These are phyloP conservation scores for Entomobrya multifasciata DNA, from an alignment of 2,888 invertebrate species.

Conservation along the genomic window DNA sequence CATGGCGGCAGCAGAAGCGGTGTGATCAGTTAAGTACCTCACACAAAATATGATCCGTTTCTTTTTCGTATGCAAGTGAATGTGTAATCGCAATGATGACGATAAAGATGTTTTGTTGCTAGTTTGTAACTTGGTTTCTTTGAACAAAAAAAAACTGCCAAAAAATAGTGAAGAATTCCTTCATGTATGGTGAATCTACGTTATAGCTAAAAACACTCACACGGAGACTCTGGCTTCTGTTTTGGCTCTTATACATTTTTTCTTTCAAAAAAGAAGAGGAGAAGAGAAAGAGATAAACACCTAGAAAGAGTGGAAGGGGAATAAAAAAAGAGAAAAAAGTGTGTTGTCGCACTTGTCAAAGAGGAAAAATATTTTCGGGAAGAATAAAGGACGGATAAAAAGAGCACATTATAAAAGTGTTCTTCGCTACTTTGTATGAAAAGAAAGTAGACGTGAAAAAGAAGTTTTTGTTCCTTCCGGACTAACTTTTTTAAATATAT, in stretches of 20 bases:
- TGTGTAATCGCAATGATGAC: neutral
- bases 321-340: conserved; percentile 15
- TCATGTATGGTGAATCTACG: too few species aligned
- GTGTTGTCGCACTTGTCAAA: conserved; percentile 23
- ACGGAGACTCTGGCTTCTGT: neutral
- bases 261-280: neutral
- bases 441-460: conserved; percentile 52
- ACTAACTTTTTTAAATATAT: conserved; percentile 32
- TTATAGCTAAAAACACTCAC: neutral
- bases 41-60: neutral
- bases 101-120: neutral
- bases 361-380: conserved; percentile 1
- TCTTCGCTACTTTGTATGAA: conserved; percentile 17
- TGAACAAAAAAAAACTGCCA: neutral
- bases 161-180: too few species aligned
- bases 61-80: neutral
- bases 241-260: neutral
- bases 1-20: too few species aligned
- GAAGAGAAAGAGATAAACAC: conserved; percentile 21
- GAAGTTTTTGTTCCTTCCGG: conserved; percentile 47
- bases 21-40: neutral
- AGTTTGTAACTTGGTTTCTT: conserved; percentile 7
- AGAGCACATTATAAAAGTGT: conserved; percentile 28
- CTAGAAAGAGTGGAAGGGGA: neutral
- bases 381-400: neutral